Evolutionary conservation across 2,888 invertebrate species (phyloP), one percentile per base, ranked within the genome.

Genomic region (Acanthosepion esculentum): DNA sequence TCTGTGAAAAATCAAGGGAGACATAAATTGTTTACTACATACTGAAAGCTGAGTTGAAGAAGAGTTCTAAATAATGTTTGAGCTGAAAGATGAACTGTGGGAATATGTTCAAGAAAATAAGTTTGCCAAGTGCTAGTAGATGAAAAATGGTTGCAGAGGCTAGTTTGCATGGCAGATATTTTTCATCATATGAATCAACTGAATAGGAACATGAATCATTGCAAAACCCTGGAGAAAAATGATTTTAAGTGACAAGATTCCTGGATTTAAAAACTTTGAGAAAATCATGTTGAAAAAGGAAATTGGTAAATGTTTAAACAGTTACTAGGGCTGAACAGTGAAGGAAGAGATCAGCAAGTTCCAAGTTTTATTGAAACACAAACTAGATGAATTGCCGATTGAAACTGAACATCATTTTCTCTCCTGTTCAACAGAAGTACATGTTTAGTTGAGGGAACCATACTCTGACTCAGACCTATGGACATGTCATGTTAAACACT

Each of bases 251-350:
- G 93, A 93, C 26, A 93, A 48, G 26, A 93, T 93, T 93, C 6
- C 23, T 29, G 92, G 33, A 92, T 92, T 92, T 92, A 33, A 92
- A 33, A 92, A 33, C 15, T 92, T n/a, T 92, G 92, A 33, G 4
- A 92, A 92, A 92, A 48, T 48, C 93, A 93, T 93, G 93, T 93
- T 48, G 48, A 50, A 93, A 93, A 93, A 93, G 93, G 93, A 93
- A 93, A 93, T 48, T 29, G 6, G 6, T 48, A 93, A 26, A 93
- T 93, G 93, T 23, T 91, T 93, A 23, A 12, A 48, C 93, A n/a
- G 33, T 48, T 33, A 12, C 92, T 41, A 12, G 92, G 92, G 48
- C 92, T 92, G 26, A 92, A 92, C 15, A 92, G 92, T 92, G 41
- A 41, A 92, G 41, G 26, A 26, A 33, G n/a, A 92, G 26, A 48